A percentile compares a stretch with the other conserved stretches of the same genome.
These are phyloP conservation scores for Charanyca ferruginea DNA, from an alignment of 2,888 invertebrate genomes.

Conservation along the genomic window DNA sequence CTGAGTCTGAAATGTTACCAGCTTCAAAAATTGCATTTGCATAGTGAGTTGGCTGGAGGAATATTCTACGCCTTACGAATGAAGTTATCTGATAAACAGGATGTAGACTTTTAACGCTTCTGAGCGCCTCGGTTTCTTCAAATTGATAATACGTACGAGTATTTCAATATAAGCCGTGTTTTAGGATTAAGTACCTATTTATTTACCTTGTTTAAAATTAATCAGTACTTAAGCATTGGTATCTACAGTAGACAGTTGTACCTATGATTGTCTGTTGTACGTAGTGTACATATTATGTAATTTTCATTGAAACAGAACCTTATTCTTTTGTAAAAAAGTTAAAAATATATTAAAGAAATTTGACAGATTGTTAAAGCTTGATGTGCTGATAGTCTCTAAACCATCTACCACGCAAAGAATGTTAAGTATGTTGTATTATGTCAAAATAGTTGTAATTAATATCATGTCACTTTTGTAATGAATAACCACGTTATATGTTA, in stretches of 20 bases:
- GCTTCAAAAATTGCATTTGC: slow-evolving; percentile 61
- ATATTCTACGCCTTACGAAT: slow-evolving; percentile 32
- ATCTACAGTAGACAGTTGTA: too few species aligned
- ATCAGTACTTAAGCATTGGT: too few species aligned
- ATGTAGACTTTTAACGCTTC: not conserved
- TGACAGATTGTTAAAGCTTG: too few species aligned
- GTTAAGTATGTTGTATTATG: not conserved
- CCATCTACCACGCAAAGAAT: not conserved
- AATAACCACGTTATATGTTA: not conserved
- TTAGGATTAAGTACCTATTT: not conserved
- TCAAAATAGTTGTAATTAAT: not conserved
- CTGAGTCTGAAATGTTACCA: slow-evolving; percentile 39
- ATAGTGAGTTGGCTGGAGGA: slow-evolving; percentile 23
- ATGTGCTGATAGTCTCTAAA: too few species aligned
- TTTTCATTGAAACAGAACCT: too few species aligned
- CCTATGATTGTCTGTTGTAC: too few species aligned
- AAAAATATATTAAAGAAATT: too few species aligned
- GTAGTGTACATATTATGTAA: too few species aligned
- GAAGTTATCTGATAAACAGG: slow-evolving; percentile 30
- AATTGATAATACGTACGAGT: not conserved
- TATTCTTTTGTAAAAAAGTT: too few species aligned
- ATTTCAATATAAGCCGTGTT: not conserved
- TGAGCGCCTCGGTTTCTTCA: not conserved
- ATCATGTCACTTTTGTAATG: not conserved
- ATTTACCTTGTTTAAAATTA: too few species aligned